These are phyloP conservation scores for Drosophila repletoides DNA, from an alignment of 1,140 invertebrate species.

Conservation along the genomic window DNA sequence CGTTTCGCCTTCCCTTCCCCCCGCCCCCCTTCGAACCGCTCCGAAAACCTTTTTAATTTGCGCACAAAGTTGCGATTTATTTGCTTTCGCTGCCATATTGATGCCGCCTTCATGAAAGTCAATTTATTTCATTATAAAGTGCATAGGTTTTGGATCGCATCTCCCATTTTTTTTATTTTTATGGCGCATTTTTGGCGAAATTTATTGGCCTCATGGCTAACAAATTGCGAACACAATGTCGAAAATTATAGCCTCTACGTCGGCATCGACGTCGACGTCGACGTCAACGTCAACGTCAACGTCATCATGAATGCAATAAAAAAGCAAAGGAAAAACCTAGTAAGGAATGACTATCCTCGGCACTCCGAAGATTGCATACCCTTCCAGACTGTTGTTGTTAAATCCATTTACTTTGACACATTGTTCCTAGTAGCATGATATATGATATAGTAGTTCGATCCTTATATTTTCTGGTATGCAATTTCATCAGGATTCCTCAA, in stretches of 20 bases:
- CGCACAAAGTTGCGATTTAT: constrained; percentile 59
- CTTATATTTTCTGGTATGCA: too few relatives aligned
- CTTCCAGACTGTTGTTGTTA: too few relatives aligned
- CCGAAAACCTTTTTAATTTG: constrained; percentile 65
- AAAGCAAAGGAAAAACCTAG: constrained; percentile 22
- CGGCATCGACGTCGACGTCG: constrained; percentile 21
- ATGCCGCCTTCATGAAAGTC: constrained; percentile 63
- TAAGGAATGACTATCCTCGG: too few relatives aligned
- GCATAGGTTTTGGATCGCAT: constrained; percentile 51
- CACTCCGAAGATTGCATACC: background rate
- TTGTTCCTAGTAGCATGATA: too few relatives aligned
- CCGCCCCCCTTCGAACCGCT: background rate
- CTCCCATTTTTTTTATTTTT: constrained; percentile 30
- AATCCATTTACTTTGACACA: too few relatives aligned
- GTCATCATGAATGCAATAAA: constrained; percentile 53
- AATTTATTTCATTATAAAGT: constrained; percentile 76
- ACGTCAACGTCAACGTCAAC: constrained; percentile 26
- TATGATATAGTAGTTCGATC: too few relatives aligned
- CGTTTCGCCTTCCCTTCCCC: background rate
- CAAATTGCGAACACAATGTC: constrained; percentile 75
- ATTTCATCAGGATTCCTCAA: too few relatives aligned
- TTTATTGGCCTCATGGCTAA: constrained; percentile 71
- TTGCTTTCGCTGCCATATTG: constrained; percentile 44
- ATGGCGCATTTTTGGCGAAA: constrained; percentile 70
- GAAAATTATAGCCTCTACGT: constrained; percentile 58